Conservation (phyloP, 1,140 invertebrate species). For the Drusus annulatus region DNA sequence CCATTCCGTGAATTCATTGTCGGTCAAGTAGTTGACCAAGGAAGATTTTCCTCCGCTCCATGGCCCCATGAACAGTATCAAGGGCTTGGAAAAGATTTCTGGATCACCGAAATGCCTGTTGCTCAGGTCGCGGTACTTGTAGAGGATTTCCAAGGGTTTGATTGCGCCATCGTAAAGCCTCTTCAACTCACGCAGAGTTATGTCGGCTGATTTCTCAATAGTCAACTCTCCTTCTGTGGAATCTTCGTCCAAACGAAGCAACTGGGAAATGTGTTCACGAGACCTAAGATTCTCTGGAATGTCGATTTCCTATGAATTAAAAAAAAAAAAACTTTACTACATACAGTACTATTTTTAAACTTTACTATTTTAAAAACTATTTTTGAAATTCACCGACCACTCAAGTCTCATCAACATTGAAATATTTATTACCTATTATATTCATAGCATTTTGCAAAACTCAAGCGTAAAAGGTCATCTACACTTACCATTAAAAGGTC, state of each 20-base stretch:
- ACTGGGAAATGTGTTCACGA: constrained; percentile 85
- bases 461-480: not conserved
- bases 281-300: constrained; percentile 84
- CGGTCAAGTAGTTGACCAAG: constrained; percentile 93
- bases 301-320: constrained; percentile 76
- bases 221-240: constrained; percentile 80
- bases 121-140: constrained; percentile 93
- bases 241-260: constrained; percentile 85
- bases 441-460: not conserved
- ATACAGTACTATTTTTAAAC: too few relatives aligned
- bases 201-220: constrained; percentile 81
- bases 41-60: constrained; percentile 97
- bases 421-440: not conserved
- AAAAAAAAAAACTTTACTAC: constrained; percentile 32
- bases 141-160: constrained; percentile 90
- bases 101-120: constrained; percentile 94
- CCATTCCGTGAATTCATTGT: constrained; percentile 87
- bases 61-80: constrained; percentile 94
- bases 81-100: constrained; percentile 95
- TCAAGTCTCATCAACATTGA: not conserved
- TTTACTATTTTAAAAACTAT: too few relatives aligned
- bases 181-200: constrained; percentile 88
- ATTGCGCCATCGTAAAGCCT: constrained; percentile 90
- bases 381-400: not conserved
- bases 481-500: constrained; percentile 71